Base-by-base conservation (phyloP, 2,113 vertebrate genomes). In the Rattus rattus region DNA sequence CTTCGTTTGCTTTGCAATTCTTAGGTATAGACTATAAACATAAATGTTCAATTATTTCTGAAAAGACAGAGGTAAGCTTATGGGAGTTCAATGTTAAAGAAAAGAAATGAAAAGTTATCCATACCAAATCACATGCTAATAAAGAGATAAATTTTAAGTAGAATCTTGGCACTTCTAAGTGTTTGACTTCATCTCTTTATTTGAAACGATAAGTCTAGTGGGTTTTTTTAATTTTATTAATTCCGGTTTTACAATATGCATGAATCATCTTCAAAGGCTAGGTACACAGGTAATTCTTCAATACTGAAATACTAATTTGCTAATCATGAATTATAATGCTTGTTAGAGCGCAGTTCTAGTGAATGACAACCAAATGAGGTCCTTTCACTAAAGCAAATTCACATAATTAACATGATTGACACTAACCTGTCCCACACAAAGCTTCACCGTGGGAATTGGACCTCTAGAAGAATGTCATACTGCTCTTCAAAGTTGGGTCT, bases 241-340 rank as follows among this genome's bases (percentile, higher is more conserved):
- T 92, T 94, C 16, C 81, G 67, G 19, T 92, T 90, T 49, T 89
- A 76, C 13, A 77, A 16, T 76, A 61, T 16, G 13, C 24, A 49
- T 43, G 39, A 28, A 9, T 90, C 77, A 73, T 94, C 39, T 89
- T 52, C 77, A 77, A 91, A 81, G 8, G 17, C 4, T 43, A 72
- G 9, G 28, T 33, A 72, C 88, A 63, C 59, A 72, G 56, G 33
- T 67, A 69, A 91, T 79, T 86, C 30, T 94, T 80, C 47, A 85
- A 54, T 70, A 79, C 11, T 47, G 28, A 94, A 80, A 36, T 77
- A 83, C 70, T 90, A 72, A 67, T 92, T 75, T 88, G 22, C 33
- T 90, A 75, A 88, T 56, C 56, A 47, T 85, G n/a, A 90, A 80
- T 92, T 92, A 65, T 28, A 92, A 75, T 30, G 75, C n/a, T 75